Evolutionary conservation across 92 coral and sea anemone genomes (phyloP), one percentile per base, ranked within the genome.

Genomic region (Hydrozoanthus gracilis): DNA sequence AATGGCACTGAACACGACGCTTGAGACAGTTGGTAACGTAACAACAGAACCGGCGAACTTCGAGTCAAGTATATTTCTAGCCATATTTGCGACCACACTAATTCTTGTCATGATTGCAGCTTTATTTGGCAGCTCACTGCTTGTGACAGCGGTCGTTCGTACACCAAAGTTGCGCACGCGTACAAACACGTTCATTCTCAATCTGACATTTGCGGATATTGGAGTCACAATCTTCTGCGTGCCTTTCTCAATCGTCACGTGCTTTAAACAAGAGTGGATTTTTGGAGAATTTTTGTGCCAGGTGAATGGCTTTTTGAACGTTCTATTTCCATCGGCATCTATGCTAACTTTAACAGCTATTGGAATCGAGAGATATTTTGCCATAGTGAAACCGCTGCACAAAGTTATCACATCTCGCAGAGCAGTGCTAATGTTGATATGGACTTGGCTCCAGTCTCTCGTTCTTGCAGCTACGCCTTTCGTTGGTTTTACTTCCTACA

Each of bases 161-260:
- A 90, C 76, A 10, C 88, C 89, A 13, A 55, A 64, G 13, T 73
- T 94, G 87, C 98, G 95, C 86, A 92, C 95, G 91, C 93, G 92
- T 88, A 94, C 98, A 50, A 94, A 92, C 87, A 64, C 88, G 89
- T 94, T 94, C 74, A 90, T 94, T 70, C 64, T 90, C 44, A 94
- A 92, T 88, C 92, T 88, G 73, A 95, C 98, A 48, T 86, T 86
- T 44, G 93, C 95, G 14, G 98, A 94, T 62, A 44, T 94, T 69
- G 93, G 92, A 17, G 93, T 94, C 51, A 90, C 95, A 8, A 35
- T 88, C 17, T 13, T 90, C 20, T 88, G 95, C 71, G 73, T 94
- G 88, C 98, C 98, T 6, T 94, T 94, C 90, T 92, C 98, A 9
- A 71, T 94, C 17, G 82, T 92, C 92, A 92, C 93, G 73, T 90